Evolutionary conservation across 2,113 vertebrate species (phyloP), one percentile per base, ranked within the genome.

Genomic region (Nothobranchius furzeri): DNA sequence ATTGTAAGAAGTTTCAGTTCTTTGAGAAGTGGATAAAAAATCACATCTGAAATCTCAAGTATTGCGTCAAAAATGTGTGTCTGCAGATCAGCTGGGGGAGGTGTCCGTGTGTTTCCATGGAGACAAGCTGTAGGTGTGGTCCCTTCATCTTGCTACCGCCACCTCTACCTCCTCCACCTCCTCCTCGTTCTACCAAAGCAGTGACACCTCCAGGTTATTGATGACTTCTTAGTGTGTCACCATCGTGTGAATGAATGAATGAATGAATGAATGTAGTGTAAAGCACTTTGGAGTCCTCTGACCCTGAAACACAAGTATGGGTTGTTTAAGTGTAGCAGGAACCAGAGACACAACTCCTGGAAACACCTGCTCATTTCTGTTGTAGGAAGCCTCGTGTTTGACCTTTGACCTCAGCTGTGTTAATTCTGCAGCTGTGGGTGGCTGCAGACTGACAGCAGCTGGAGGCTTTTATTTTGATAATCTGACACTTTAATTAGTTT

Each of bases 151-250:
- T 58, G 46, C 30, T 64, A 35, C 63, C 49, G 24, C 70, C 42
- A 14, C 71, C 42, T 6, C 63, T 30, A n/a, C 70, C 43, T 37
- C 60, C 45, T 20, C 58, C 37, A 37, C 70, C 40, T 24, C 15
- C 37, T 46, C 70, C 40, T 24, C 15, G 25, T 24, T 53, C 46
- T 0, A 36, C 47, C 13, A 59, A 20, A 74, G 7, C 20, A 8
- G 13, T 25, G 14, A 61, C 12, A 7, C 17, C 15, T 36, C 20
- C 60, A 51, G 71, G 71, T 30, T 30, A 30, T 2, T 30, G 30
- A 30, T 30, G 63, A 45, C 15, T 40, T 40, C 37, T 40, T 9
- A 40, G 37, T 20, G 20, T 20, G 7, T 37, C 7, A 4, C 7
- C 4, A 37, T 37, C 4, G 7, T 4, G 4, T 4, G 7, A 6